Conservation (phyloP, 2,797 vertebrate genomes). For the Darevskia mixta region DNA sequence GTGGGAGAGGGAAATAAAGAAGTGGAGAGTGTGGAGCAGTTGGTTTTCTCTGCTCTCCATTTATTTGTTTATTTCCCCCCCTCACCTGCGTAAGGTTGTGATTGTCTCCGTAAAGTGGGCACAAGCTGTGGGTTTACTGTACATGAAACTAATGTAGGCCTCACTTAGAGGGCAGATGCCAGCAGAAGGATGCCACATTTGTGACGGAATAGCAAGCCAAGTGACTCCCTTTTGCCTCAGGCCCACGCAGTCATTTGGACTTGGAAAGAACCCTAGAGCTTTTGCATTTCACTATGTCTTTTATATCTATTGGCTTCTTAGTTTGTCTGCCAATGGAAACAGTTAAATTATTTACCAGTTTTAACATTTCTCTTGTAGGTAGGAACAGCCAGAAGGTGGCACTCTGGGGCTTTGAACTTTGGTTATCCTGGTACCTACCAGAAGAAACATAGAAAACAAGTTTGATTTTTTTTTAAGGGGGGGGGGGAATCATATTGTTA, state of each 20-base stretch:
- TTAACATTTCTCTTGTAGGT: constrained; percentile 7
- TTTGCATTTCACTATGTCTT: not conserved
- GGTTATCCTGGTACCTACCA: not conserved
- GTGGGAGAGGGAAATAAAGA: no score
- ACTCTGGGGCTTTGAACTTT: constrained; percentile 69
- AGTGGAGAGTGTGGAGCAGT: no score
- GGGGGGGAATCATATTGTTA: constrained; percentile 26
- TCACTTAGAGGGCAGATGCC: not conserved
- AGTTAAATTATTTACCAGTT: constrained; percentile 50
- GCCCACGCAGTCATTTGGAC: not conserved
- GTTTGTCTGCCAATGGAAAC: not conserved
- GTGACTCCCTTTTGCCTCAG: not conserved
- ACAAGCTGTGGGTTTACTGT: not conserved
- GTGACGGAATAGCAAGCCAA: not conserved
- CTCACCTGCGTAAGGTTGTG: no score
- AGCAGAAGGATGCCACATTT: not conserved
- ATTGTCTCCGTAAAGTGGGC: no score
- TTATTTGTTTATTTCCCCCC: no score
- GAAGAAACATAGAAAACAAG: not conserved
- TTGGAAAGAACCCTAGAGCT: not conserved
- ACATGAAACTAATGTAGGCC: not conserved
- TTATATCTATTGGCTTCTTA: not conserved
- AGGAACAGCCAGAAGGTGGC: constrained; percentile 77
- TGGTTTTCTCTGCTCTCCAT: no score
- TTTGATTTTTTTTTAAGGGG: not conserved